Base-by-base conservation (phyloP, 2,888 invertebrate species). In the Celastrina argiolus region DNA sequence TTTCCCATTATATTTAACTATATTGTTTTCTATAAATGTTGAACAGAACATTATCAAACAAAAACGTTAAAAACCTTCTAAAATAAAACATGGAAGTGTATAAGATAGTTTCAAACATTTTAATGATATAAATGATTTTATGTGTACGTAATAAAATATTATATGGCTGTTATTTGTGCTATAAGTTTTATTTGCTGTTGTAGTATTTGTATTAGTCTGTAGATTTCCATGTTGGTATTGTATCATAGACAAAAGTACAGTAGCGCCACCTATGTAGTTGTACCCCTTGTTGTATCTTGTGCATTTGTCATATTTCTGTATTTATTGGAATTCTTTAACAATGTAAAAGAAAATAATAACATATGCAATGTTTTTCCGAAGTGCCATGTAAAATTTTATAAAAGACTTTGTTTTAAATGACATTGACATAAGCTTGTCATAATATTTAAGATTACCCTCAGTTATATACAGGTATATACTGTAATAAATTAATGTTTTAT, bases 221-320 rank as follows among this genome's bases (percentile, higher is more conserved):
- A 51, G 22, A 51, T 51, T 22, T 51, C 22, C 26, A 4, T 51
- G 8, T 42, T 42, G 10, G 45, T 22, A 51, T 26, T 51, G 51
- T 22, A 26, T 36, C 61, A 22, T 61, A 36, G 16, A 22, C 39
- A 28, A 31, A 31, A 31, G 31, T 7, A 31, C 31, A 14, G 12
- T 5, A 36, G 36, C 61, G 22, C 22, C 61, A 18, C 22, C 1
- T 36, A 18, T 39, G 2, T 61, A 61, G 61, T 18, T 36, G 18
- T 39, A 36, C 16, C 16, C 18, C 34, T 59, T 39, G 10, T 39
- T 14, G 45, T 45, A 51, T 34, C 18, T 34, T 34, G 64, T 31
- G 51, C 14, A 51, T 51, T 28, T 51, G 22, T 28, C 42, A 64
- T 64, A 18, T 63, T 22, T 22, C n/a, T 64, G 4, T 10, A 42